These are phyloP conservation scores for Agrilus mali DNA, from an alignment of 2,888 invertebrate species.

Conservation along the genomic window DNA sequence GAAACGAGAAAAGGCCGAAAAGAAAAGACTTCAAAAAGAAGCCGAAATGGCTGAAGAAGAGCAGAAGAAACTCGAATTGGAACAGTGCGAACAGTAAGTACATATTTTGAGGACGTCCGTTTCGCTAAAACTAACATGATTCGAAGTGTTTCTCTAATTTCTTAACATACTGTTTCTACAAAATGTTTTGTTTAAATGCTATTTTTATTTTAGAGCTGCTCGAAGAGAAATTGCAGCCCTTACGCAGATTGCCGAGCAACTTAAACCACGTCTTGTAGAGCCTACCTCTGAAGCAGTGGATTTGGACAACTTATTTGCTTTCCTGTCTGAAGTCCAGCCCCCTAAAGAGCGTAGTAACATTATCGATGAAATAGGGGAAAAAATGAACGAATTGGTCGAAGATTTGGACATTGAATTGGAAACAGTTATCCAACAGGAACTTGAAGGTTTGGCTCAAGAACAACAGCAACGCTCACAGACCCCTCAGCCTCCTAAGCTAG, in stretches of 20 bases:
- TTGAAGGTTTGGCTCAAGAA: slow-evolving; percentile 39
- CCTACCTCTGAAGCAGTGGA: slow-evolving; percentile 60
- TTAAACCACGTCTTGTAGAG: slow-evolving; percentile 46
- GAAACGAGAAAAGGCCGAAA: slow-evolving; percentile 60
- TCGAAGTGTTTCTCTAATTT: neutral
- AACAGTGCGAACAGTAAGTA: slow-evolving; percentile 48
- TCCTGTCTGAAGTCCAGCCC: slow-evolving; percentile 65
- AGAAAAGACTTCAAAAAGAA: slow-evolving; percentile 50
- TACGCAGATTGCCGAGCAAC: slow-evolving; percentile 60
- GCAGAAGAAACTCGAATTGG: slow-evolving; percentile 41
- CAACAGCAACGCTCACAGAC: slow-evolving; percentile 21
- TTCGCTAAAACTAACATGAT: neutral
- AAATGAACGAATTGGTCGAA: slow-evolving; percentile 71
- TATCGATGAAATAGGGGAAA: slow-evolving; percentile 72
- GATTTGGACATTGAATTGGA: slow-evolving; percentile 70
- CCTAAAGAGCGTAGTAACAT: slow-evolving; percentile 38
- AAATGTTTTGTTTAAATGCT: no score
- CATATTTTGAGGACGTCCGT: slow-evolving; percentile 15
- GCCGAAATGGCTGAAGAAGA: slow-evolving; percentile 36
- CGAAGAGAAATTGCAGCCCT: slow-evolving; percentile 57
- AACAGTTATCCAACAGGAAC: slow-evolving; percentile 50
- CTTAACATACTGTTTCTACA: neutral
- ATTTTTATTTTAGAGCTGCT: slow-evolving; percentile 41
- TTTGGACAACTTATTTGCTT: slow-evolving; percentile 80
- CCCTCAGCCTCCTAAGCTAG: slow-evolving; percentile 36